A percentile compares a stretch with the other conserved stretches of the same genome.
Evolutionary conservation across 2,888 invertebrate genomes (phyloP).

Genomic region (Dryocosmus kuriphilus): DNA sequence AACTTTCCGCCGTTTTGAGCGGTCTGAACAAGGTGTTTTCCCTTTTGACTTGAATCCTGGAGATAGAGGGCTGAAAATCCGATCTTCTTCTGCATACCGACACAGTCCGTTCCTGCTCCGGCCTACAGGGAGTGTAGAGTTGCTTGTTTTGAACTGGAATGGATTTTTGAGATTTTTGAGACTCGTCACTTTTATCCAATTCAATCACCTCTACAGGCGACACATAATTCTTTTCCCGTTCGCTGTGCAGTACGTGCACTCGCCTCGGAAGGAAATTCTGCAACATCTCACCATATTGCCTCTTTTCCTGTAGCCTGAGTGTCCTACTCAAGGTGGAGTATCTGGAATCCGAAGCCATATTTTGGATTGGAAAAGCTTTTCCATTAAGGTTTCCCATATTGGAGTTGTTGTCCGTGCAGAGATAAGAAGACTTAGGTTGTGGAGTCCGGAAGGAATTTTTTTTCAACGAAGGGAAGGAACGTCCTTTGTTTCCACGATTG

Average conservation of each 20-base stretch:
- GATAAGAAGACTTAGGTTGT: neutral
- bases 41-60: constrained; percentile 23
- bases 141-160: constrained; percentile 24
- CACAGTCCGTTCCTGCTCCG: neutral
- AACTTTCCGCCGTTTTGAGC: neutral
- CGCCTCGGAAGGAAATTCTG: constrained; percentile 63
- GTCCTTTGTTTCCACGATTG: constrained; percentile 46
- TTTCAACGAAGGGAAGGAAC: constrained; percentile 36
- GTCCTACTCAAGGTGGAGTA: constrained; percentile 59
- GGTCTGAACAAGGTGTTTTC: neutral
- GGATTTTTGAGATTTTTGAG: constrained; percentile 42
- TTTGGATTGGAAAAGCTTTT: constrained; percentile 39
- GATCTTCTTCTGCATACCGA: neutral
- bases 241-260: constrained; percentile 56
- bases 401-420: constrained; percentile 2
- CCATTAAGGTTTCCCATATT: constrained; percentile 13
- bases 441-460: neutral
- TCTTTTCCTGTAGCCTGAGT: constrained; percentile 63
- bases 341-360: constrained; percentile 27
- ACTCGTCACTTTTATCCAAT: constrained; percentile 62
- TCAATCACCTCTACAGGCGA: constrained; percentile 65
- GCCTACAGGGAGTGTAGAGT: neutral
- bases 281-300: constrained; percentile 67
- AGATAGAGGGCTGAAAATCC: neutral
- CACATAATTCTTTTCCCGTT: constrained; percentile 44